These are phyloP conservation scores for Sturmia bella DNA, from an alignment of 2,888 invertebrate species.

Conservation along the genomic window DNA sequence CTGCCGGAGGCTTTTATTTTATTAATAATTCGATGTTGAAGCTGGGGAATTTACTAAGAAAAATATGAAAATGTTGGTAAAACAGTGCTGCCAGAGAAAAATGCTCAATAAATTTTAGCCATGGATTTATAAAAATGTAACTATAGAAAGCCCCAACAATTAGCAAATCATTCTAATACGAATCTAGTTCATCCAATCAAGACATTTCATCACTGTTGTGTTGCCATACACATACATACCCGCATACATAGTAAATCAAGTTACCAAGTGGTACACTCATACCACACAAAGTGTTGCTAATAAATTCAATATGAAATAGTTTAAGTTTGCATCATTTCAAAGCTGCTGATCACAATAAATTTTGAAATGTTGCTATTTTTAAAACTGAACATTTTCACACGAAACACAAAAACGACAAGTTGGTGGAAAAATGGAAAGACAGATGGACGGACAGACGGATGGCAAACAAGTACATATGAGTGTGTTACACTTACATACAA, in stretches of 20 bases:
- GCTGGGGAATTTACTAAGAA: too few relatives aligned
- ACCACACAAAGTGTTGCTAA: slow-evolving; percentile 10
- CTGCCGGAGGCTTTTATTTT: too few relatives aligned
- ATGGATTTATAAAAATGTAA: not conserved
- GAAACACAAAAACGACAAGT: slow-evolving; percentile 51
- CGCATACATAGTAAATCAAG: slow-evolving; percentile 1
- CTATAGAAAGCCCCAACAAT: not conserved
- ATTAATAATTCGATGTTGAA: too few relatives aligned
- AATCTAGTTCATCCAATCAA: slow-evolving; percentile 16
- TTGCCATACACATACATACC: slow-evolving; percentile 16
- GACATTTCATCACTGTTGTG: slow-evolving; percentile 33
- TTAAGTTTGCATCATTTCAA: slow-evolving; percentile 50
- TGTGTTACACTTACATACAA: slow-evolving; percentile 43
- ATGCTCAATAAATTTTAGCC: not conserved
- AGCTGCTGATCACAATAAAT: slow-evolving; percentile 38
- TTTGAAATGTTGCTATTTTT: slow-evolving; percentile 59
- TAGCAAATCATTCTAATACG: slow-evolving; percentile 7
- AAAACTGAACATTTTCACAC: slow-evolving; percentile 57
- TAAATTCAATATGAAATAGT: slow-evolving; percentile 28
- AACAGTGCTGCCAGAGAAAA: too few relatives aligned
- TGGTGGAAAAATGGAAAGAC: slow-evolving; percentile 35
- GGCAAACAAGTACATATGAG: slow-evolving; percentile 42
- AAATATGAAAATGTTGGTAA: too few relatives aligned
- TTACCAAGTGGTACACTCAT: slow-evolving; percentile 23
- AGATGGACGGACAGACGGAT: slow-evolving; percentile 15